A percentile compares a stretch with the other conserved stretches of the same genome.
phyloP scores from a whole-genome alignment of 2,888 invertebrate species.

The Phengaris alcon region DNA sequence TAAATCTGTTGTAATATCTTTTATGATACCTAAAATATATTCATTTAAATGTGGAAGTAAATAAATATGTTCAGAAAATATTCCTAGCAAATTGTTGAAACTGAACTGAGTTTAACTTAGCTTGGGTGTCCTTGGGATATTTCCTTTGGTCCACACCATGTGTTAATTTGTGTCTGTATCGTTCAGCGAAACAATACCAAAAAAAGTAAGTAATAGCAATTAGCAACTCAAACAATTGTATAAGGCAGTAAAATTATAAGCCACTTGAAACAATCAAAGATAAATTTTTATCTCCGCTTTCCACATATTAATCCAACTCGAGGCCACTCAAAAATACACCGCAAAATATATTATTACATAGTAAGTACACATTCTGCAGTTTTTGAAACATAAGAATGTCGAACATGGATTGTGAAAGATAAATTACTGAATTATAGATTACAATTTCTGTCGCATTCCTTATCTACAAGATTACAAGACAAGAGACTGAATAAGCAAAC shows the following conservation, averaged over 20 bases:
- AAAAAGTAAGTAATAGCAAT: not conserved
- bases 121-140: constrained; percentile 2
- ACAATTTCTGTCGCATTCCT: not conserved
- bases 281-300: not conserved
- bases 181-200: not conserved
- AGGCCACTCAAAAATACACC: not conserved
- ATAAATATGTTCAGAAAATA: not conserved
- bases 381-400: not conserved
- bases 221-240: not conserved
- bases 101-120: not conserved
- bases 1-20: no score
- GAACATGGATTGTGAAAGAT: not conserved
- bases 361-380: no score
- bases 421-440: not conserved
- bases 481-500: not conserved
- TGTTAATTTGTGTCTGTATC: not conserved
- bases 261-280: not conserved
- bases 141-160: not conserved
- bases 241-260: not conserved
- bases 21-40: not conserved
- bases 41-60: not conserved
- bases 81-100: not conserved
- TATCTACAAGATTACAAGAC: not conserved
- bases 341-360: no score
- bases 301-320: not conserved